phyloP scores from a whole-genome alignment of 92 coral and sea anemone genomes.

The Bergia sp. region DNA sequence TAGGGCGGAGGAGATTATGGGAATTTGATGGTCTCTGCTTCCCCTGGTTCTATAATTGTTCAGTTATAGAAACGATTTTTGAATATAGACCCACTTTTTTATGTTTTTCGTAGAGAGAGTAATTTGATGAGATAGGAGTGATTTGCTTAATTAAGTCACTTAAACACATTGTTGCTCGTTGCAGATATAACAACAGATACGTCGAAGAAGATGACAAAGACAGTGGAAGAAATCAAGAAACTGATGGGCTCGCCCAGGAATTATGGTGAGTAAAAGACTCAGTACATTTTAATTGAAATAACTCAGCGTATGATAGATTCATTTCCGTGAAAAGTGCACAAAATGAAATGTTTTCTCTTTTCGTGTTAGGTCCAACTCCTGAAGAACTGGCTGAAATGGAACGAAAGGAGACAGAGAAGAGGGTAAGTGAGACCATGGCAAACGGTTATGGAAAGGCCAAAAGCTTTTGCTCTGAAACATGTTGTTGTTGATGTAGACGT shows the following conservation, averaged over 20 bases:
- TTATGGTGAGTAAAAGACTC: conserved; percentile 69
- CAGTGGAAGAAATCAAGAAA: conserved; percentile 88
- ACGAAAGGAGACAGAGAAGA: conserved; percentile 84
- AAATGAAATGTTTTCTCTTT: background rate
- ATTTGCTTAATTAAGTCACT: background rate
- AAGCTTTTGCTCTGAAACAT: too few species aligned
- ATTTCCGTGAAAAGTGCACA: background rate
- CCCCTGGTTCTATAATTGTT: too few species aligned
- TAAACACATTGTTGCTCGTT: background rate
- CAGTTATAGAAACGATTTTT: too few species aligned
- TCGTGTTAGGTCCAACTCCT: conserved; percentile 88
- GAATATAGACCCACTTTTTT: too few species aligned
- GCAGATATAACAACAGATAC: conserved; percentile 85
- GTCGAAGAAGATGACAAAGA: conserved; percentile 77
- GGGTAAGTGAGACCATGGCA: conserved; percentile 57
- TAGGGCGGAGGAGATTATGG: too few species aligned
- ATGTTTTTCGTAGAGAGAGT: too few species aligned
- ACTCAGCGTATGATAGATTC: background rate
- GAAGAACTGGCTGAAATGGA: conserved; percentile 97
- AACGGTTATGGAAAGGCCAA: background rate
- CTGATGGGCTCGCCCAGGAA: conserved; percentile 96
- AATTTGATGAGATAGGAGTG: too few species aligned
- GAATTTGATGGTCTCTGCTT: too few species aligned
- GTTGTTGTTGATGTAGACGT: too few species aligned
- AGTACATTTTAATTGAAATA: background rate